A percentile compares a stretch with the other conserved stretches of the same genome.
phyloP scores from a whole-genome alignment of 2,113 vertebrate genomes.

The Peromyscus polionotus region DNA sequence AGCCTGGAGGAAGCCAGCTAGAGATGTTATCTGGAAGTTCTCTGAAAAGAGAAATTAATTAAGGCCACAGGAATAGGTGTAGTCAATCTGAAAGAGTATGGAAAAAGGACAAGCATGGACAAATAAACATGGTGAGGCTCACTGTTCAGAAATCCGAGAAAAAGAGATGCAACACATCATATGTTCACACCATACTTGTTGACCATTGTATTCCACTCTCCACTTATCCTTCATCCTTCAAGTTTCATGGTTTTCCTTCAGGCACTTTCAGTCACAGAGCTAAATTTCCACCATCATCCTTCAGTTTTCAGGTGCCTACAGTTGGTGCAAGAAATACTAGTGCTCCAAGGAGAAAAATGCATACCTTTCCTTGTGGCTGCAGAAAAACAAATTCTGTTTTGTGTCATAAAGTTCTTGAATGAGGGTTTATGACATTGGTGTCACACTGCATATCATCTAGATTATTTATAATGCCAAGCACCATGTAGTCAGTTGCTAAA shows the following conservation, averaged over 20 bases:
- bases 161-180: not conserved
- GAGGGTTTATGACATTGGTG: conserved; percentile 23
- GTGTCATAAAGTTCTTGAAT: not conserved
- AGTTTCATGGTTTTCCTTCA: not conserved
- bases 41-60: conserved; percentile 41
- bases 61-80: not conserved
- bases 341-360: not conserved
- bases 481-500: not conserved
- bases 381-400: conserved; percentile 51
- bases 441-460: not conserved
- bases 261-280: not conserved
- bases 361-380: not conserved
- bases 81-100: not conserved
- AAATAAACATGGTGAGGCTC: not conserved
- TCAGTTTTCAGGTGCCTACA: not conserved
- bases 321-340: conserved; percentile 34
- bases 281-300: conserved; percentile 18
- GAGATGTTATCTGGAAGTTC: conserved; percentile 8
- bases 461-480: not conserved
- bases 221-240: not conserved
- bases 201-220: not conserved
- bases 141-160: not conserved
- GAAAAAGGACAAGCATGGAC: not conserved
- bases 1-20: not conserved
- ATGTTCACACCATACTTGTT: not conserved